Evolutionary conservation across 2,888 invertebrate genomes (phyloP).

Genomic region (Patella caerulea): DNA sequence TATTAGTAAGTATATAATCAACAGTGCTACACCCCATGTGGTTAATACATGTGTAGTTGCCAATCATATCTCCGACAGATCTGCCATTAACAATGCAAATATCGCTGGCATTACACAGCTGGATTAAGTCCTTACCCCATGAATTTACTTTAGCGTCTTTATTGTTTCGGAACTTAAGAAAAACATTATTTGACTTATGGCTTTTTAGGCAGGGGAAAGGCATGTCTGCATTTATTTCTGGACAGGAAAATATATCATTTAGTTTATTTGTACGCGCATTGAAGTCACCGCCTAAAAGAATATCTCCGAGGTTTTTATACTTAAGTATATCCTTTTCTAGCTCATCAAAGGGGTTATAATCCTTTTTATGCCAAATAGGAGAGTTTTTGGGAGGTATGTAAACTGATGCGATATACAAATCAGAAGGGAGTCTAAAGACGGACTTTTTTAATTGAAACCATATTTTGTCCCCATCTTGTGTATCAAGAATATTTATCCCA

Average conservation of each 20-base stretch:
- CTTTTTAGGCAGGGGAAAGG: not conserved
- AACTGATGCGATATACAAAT: constrained; percentile 21
- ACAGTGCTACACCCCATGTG: constrained; percentile 21
- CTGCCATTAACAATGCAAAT: constrained; percentile 27
- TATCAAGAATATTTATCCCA: not conserved
- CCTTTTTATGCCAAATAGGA: constrained; percentile 10
- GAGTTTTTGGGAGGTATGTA: constrained; percentile 23
- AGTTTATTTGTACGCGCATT: constrained; percentile 7
- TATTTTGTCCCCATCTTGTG: not conserved
- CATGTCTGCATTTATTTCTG: not conserved
- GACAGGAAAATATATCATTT: not conserved
- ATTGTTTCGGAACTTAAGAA: not conserved
- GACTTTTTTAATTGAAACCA: constrained; percentile 25
- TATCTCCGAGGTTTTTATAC: too few species aligned
- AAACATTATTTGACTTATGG: not conserved
- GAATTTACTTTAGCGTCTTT: constrained; percentile 15
- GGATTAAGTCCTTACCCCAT: constrained; percentile 21
- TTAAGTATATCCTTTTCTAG: constrained; percentile 15
- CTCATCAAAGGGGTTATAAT: constrained; percentile 11
- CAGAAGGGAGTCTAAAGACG: constrained; percentile 18
- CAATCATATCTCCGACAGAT: constrained; percentile 21
- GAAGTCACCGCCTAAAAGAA: constrained; percentile 16
- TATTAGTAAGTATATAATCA: constrained; percentile 11
- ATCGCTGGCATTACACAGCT: constrained; percentile 23
- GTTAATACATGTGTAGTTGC: constrained; percentile 20